Percentiles rank a stretch among this genome's conserved stretches.
Conservation (phyloP, 2,113 vertebrate genomes). For the Megaceryle maxima region DNA sequence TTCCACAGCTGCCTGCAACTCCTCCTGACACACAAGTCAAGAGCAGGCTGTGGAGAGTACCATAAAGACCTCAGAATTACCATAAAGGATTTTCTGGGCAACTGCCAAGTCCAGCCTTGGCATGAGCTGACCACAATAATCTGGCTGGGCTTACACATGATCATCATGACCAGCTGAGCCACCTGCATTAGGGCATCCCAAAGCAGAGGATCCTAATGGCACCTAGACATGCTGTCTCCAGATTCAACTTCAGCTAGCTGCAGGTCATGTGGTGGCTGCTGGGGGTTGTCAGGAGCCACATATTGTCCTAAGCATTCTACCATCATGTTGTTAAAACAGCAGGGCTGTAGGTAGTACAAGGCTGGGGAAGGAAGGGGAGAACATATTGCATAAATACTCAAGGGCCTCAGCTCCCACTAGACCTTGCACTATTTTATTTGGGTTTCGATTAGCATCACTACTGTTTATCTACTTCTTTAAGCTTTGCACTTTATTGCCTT, state of each 20-base stretch:
- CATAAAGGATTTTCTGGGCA: constrained; percentile 7
- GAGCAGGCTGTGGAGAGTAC: not conserved
- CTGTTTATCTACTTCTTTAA: not conserved
- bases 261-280: not conserved
- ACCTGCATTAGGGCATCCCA: not conserved
- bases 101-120: not conserved
- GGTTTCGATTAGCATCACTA: not conserved
- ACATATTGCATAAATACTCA: not conserved
- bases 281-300: not conserved
- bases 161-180: not conserved
- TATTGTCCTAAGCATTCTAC: not conserved
- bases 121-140: constrained; percentile 17
- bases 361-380: not conserved
- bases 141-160: not conserved
- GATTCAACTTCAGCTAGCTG: not conserved
- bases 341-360: not conserved
- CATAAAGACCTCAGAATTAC: not conserved
- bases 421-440: not conserved
- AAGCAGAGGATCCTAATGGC: not conserved
- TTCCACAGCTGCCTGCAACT: not conserved
- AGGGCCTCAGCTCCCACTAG: not conserved
- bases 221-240: not conserved
- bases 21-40: not conserved
- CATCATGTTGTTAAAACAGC: not conserved
- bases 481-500: not conserved